These are phyloP conservation scores for Lasioglossum baleicum DNA, from an alignment of 1,140 invertebrate genomes.

Conservation along the genomic window DNA sequence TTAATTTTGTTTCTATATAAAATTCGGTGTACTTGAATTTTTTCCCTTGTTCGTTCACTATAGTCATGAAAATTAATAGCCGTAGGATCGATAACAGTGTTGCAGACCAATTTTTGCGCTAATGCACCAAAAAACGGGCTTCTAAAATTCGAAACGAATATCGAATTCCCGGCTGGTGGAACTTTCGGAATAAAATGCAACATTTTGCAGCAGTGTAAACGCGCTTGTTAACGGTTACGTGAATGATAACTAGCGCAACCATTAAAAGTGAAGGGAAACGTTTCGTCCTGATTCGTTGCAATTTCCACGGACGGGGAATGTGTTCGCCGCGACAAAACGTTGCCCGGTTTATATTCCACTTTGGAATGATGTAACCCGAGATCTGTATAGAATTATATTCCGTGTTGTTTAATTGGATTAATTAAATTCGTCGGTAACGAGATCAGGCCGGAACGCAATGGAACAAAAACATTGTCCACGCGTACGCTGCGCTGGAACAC, in stretches of 20 bases:
- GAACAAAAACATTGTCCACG: neutral
- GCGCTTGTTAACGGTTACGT: constrained; percentile 57
- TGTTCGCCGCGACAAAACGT: neutral
- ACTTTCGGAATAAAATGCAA: constrained; percentile 45
- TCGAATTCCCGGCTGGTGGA: neutral
- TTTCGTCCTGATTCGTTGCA: constrained; percentile 40
- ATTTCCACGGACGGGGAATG: neutral
- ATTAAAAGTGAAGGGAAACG: constrained; percentile 51
- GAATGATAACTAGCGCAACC: constrained; percentile 47
- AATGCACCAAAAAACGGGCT: too few relatives aligned
- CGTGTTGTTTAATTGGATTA: constrained; percentile 43
- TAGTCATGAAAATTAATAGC: too few relatives aligned
- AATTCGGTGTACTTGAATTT: too few relatives aligned
- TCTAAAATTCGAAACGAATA: neutral
- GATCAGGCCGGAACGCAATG: constrained; percentile 11
- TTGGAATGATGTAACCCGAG: constrained; percentile 32
- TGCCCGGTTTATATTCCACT: constrained; percentile 7
- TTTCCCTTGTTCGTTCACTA: too few relatives aligned
- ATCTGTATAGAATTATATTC: constrained; percentile 31
- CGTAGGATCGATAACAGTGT: too few relatives aligned
- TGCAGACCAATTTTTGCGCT: too few relatives aligned
- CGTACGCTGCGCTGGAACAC: neutral
- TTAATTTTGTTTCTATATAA: too few relatives aligned
- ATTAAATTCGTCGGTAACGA: constrained; percentile 45
- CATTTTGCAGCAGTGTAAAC: constrained; percentile 38